Evolutionary conservation across 2,888 invertebrate species (phyloP), one percentile per base, ranked within the genome.

Genomic region (Hartigia nigra): DNA sequence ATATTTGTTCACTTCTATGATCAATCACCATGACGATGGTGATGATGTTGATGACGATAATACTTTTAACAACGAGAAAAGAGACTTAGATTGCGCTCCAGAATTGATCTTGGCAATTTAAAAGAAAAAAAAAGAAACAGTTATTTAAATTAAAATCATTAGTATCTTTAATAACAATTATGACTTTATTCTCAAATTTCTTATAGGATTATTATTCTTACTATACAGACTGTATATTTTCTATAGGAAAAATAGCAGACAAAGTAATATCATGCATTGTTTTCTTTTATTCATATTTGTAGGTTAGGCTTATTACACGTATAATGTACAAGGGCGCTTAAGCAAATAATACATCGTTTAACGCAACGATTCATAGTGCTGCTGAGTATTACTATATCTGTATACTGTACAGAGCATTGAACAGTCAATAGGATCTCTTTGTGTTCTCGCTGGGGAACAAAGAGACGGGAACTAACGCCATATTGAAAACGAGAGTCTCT

Each of bases 401-500:
- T 34, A 31, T 72, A 31, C 3, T 12, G 12, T 34, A 12, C 34
- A 12, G 72, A 72, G 23, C 36, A 36, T 36, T 12, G 36, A 35
- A 75, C 75, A 23, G 69, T 23, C 69, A 69, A 69, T 34, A 34
- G 31, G 31, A 72, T 72, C 32, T 72, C 32, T 31, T 34, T 72
- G 32, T 34, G 72, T 34, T 32, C 31, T 72, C 72, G 31, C 32
- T 14, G 72, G 12, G 72, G 12, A 75, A 34, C 72, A 34, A 72
- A 32, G 72, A 31, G 72, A 72, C 34, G 31, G 34, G 32, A 14
- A 5, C 31, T 31, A 72, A 31, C 23, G 72, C 72, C 72, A 82
- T 82, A 84, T 86, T 82, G 86, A 86, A 85, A 86, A 85, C 81
- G 85, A 86, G 84, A 86, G 86, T 72, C 72, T 34, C 23, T 80